Evolutionary conservation across 2,888 invertebrate genomes (phyloP).

Genomic region (Acleris emargana): DNA sequence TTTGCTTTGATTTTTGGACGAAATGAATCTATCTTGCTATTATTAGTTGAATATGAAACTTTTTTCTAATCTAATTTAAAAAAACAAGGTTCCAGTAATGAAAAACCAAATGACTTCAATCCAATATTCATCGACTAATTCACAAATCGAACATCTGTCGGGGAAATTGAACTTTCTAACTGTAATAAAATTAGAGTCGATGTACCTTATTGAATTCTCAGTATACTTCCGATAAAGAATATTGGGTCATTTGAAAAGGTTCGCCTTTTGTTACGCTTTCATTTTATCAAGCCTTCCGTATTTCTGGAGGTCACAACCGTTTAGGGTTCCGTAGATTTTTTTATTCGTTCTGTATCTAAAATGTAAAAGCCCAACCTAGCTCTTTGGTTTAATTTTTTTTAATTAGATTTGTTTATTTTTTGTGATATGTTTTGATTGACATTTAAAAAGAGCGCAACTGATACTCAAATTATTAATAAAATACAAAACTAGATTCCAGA

Average conservation of each 20-base stretch:
- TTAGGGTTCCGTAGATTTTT: conserved; percentile 9
- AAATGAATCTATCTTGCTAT: too few relatives aligned
- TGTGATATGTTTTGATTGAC: too few relatives aligned
- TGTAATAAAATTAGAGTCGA: conserved; percentile 28
- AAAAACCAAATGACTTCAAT: not conserved
- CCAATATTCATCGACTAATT: not conserved
- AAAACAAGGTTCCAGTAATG: too few relatives aligned
- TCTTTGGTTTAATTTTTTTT: too few relatives aligned
- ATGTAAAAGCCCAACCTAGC: not conserved
- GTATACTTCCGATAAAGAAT: conserved; percentile 28
- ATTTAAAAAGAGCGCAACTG: too few relatives aligned
- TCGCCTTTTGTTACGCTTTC: conserved; percentile 28
- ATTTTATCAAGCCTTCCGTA: conserved; percentile 29
- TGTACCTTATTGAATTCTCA: conserved; percentile 13
- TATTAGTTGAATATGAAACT: too few relatives aligned
- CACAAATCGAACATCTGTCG: conserved; percentile 10
- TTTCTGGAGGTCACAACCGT: conserved; percentile 7
- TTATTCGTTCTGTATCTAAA: not conserved
- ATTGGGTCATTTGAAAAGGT: conserved; percentile 34
- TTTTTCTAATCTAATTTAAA: too few relatives aligned
- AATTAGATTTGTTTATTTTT: too few relatives aligned
- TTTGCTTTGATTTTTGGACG: too few relatives aligned
- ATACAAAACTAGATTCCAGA: not conserved
- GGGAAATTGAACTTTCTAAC: conserved; percentile 25
- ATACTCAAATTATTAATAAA: not conserved